A percentile compares a stretch with the other conserved stretches of the same genome.
phyloP scores from a whole-genome alignment of 1,140 invertebrate species.

The Tetragonula clypearis region DNA sequence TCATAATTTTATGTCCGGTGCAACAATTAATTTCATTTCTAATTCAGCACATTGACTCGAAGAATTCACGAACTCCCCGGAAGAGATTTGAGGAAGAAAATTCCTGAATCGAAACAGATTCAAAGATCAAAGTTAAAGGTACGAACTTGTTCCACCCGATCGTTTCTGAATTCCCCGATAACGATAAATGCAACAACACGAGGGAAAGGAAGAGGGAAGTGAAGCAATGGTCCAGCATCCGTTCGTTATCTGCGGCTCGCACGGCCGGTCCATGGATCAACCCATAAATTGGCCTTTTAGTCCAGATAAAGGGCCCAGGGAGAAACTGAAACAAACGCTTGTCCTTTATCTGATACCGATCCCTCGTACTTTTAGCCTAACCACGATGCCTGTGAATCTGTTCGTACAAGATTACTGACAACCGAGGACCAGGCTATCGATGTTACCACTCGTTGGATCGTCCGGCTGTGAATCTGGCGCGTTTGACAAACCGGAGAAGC shows the following conservation, averaged over 20 bases:
- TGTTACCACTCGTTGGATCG: constrained; percentile 3
- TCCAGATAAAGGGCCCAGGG: not conserved
- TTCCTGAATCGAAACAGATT: not conserved
- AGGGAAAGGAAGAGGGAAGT: not conserved
- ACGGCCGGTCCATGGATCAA: not conserved
- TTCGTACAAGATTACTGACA: constrained; percentile 27
- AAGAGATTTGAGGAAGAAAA: not conserved
- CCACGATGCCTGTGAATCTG: not conserved
- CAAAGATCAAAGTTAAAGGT: not conserved
- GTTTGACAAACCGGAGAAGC: constrained; percentile 35
- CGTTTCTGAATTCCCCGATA: not conserved
- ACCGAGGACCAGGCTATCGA: not conserved
- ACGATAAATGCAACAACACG: not conserved
- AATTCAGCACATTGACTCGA: too few relatives aligned
- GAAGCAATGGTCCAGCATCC: not conserved
- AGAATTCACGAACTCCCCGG: too few relatives aligned
- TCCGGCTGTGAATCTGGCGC: constrained; percentile 15
- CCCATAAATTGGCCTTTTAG: constrained; percentile 53
- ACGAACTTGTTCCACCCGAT: not conserved
- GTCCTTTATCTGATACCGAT: constrained; percentile 36
- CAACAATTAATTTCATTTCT: too few relatives aligned
- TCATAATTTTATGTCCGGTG: too few relatives aligned
- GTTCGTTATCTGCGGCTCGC: not conserved
- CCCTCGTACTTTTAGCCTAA: not conserved
- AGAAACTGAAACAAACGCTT: constrained; percentile 43